Percentiles rank a stretch among this genome's conserved stretches.
phyloP scores from a whole-genome alignment of 2,113 vertebrate genomes.

The Scortum barcoo region DNA sequence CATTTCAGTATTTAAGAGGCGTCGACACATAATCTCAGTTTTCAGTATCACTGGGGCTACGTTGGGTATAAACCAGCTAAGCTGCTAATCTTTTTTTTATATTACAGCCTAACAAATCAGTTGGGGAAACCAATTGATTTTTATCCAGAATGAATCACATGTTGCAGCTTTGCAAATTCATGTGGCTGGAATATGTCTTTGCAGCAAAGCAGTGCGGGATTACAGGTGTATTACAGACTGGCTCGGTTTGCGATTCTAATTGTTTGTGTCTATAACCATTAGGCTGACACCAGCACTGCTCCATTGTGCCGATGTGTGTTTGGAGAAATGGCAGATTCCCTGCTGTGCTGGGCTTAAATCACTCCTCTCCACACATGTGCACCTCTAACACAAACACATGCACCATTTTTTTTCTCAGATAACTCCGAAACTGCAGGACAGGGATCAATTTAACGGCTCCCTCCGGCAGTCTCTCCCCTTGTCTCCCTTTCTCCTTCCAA shows the following conservation, averaged over 20 bases:
- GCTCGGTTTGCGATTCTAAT: slow-evolving; percentile 60
- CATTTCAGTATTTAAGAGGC: slow-evolving; percentile 37
- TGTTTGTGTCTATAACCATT: slow-evolving; percentile 74
- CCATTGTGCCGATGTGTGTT: slow-evolving; percentile 68
- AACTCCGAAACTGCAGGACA: slow-evolving; percentile 76
- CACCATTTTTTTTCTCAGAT: slow-evolving; percentile 46
- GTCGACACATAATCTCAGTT: slow-evolving; percentile 30
- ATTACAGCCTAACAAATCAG: slow-evolving; percentile 38
- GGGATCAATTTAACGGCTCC: slow-evolving; percentile 76
- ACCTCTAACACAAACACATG: slow-evolving; percentile 66
- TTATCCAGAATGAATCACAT: slow-evolving; percentile 9
- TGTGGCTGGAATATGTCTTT: background rate
- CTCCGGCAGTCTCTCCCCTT: slow-evolving; percentile 51
- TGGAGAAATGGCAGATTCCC: slow-evolving; percentile 66
- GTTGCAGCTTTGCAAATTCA: slow-evolving; percentile 13
- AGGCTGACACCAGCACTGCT: slow-evolving; percentile 62
- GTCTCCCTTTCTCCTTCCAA: slow-evolving; percentile 30
- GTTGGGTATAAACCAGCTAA: slow-evolving; percentile 40
- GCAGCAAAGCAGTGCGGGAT: slow-evolving; percentile 16
- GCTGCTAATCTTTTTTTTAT: slow-evolving; percentile 44
- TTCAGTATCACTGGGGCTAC: slow-evolving; percentile 22
- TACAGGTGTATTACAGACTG: slow-evolving; percentile 33
- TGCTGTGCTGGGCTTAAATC: slow-evolving; percentile 67
- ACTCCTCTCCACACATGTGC: slow-evolving; percentile 60
- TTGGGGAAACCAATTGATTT: slow-evolving; percentile 34